These are phyloP conservation scores for Melipona beecheii DNA, from an alignment of 2,888 invertebrate species.

Conservation along the genomic window DNA sequence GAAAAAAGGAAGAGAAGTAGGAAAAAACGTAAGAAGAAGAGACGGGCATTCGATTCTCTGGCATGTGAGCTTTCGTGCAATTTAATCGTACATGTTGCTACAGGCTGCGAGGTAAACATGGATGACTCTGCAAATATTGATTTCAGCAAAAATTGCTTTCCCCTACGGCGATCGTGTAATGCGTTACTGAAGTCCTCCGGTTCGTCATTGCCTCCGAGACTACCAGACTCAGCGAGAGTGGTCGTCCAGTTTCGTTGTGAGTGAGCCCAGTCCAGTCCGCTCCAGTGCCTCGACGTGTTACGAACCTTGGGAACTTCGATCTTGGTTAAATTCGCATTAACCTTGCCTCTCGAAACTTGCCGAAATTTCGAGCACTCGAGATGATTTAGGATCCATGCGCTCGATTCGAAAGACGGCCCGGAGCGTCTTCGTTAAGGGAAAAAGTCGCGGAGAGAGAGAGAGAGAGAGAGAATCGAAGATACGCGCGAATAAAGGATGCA, in stretches of 20 bases:
- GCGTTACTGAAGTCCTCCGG: neutral
- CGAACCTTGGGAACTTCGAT: neutral
- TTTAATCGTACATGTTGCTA: conserved; percentile 16
- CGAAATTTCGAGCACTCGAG: neutral
- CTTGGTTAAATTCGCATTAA: neutral
- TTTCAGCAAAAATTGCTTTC: conserved; percentile 17
- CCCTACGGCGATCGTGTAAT: neutral
- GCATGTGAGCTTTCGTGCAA: conserved; percentile 1
- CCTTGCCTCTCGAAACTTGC: neutral
- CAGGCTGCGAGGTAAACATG: neutral
- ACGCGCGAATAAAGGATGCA: neutral
- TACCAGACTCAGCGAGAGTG: neutral
- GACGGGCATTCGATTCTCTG: conserved; percentile 8
- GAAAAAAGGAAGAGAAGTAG: neutral
- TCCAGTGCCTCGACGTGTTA: neutral
- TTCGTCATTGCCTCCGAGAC: neutral
- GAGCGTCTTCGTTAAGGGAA: neutral
- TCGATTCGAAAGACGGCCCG: neutral
- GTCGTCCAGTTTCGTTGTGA: neutral
- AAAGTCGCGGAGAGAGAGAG: neutral
- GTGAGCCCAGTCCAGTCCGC: neutral
- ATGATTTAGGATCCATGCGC: conserved; percentile 2
- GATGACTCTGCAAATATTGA: conserved; percentile 27
- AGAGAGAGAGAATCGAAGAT: neutral
- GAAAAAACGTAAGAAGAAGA: no score